Evolutionary conservation across 2,888 invertebrate genomes (phyloP), one percentile per base, ranked within the genome.

Genomic region (Zele albiditarsus): DNA sequence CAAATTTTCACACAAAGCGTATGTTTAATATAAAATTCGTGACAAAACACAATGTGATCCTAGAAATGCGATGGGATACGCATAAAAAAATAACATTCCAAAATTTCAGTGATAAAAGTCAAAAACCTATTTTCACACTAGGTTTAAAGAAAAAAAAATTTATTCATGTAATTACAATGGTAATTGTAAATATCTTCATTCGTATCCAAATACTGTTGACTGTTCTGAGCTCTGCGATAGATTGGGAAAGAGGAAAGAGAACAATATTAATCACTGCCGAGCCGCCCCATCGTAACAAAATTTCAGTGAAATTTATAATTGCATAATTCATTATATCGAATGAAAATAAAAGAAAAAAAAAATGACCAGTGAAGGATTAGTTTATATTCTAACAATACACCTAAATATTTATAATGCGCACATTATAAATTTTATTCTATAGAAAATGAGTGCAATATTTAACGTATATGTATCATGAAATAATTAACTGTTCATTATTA

Each of bases 41-140:
- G 38, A 69, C 27, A 67, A 42, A 63, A 31, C 28, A n/a, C 14
- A n/a, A 27, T 53, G 53, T 53, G 28, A 68, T 31, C 68, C 53
- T 68, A 68, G 53, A 68, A 33, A 73, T 62, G 33, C 62, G 42
- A 27, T 69, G 53, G 60, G 49, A 49, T 68, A 69, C 69, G 63
- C 49, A 74, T 33, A 63, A 53, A 62, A 73, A 58, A 33, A 53
- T 23, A 58, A 16, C 63, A 69, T 72, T 75, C 53, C 16, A 68
- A 75, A 63, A 49, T 72, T 49, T 31, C 65, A 49, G 68, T 71
- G 68, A 72, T 67, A 71, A 58, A 68, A 70, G 62, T n/a, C 53
- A 49, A 75, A 38, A 71, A 68, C 68, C 49, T 68, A 68, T 71
- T 67, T 75, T 75, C 75, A 66, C 75, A 63, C 38, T 71, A 68